Evolutionary conservation across 2,888 invertebrate genomes (phyloP), one percentile per base, ranked within the genome.

Genomic region (Brachyptera putata): DNA sequence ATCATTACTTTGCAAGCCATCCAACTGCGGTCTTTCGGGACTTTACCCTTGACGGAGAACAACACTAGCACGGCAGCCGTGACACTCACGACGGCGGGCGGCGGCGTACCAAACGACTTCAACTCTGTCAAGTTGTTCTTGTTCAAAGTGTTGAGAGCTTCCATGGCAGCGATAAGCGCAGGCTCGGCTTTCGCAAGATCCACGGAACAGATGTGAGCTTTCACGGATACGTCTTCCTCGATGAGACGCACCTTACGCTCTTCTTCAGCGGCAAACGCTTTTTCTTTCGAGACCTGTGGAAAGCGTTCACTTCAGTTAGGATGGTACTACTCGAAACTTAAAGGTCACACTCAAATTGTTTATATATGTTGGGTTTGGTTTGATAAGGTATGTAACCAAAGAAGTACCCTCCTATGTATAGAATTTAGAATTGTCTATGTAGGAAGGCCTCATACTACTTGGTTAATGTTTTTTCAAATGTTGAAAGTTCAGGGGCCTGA

Each of bases 111-210:
- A 73, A 96, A 95, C 0, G 95, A 93, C 73, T 95, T 95, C 71
- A 96, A 75, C 76, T 97, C 96, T 0, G 95, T 95, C 66, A 96
- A 76, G 73, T 96, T 96, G 70, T 85, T 88, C 78, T 96, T 96
- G 71, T 96, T 95, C 22, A 96, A 75, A 0, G 95, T 95, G 71
- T 95, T 89, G 55, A 96, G 76, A 7, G 96, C 95, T 68, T 88
- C 92, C 71, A 91, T 89, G 0, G 96, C 95, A 11, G 94, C 94
- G 18, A 86, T 71, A 22, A 96, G 75, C 0, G 95, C 95, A 0
- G 96, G 96, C 73, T 95, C 93, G 0, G 96, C 95, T 71, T 89
- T 91, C 0, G 85, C 86, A 69, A 96, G 80, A 77, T 96, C 96
- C 67, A 87, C 89, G 59, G 90, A 90, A 72, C 95, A 95, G 64